Conservation (phyloP, 2,888 invertebrate genomes). For the Scaptodrosophila latifasciaeformis region DNA sequence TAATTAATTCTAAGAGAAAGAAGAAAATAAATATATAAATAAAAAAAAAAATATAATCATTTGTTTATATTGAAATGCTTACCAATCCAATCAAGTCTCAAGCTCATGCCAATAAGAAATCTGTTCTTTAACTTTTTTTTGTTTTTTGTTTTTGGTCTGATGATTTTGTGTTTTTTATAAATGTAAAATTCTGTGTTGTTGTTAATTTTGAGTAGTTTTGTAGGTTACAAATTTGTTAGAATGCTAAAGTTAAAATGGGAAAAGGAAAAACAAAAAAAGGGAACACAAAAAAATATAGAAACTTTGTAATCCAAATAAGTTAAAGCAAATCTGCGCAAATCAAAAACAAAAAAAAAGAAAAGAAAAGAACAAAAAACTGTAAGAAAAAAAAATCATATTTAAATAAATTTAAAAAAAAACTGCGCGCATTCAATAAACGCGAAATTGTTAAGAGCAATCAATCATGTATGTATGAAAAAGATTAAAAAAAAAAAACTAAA, state of each 20-base stretch:
- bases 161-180: too few species aligned
- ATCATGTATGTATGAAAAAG: neutral
- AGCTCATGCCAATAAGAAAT: constrained; percentile 21
- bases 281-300: constrained; percentile 33
- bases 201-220: constrained; percentile 58
- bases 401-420: neutral
- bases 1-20: neutral
- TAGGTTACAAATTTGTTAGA: constrained; percentile 55
- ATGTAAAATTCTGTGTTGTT: constrained; percentile 62
- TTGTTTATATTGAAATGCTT: too few species aligned
- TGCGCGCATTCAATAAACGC: neutral
- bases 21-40: neutral
- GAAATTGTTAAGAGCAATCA: neutral
- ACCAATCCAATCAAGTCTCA: constrained; percentile 9
- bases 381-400: neutral
- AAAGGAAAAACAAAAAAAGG: constrained; percentile 23
- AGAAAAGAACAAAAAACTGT: neutral
- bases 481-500: neutral
- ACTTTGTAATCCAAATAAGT: too few species aligned
- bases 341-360: constrained; percentile 28
- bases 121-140: constrained; percentile 17
- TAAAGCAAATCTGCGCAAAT: too few species aligned
- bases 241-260: constrained; percentile 23
- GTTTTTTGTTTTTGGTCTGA: constrained; percentile 36
- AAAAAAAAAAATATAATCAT: too few species aligned